Base-by-base conservation (phyloP, 2,888 invertebrate species). In the Mayetiola destructor region DNA sequence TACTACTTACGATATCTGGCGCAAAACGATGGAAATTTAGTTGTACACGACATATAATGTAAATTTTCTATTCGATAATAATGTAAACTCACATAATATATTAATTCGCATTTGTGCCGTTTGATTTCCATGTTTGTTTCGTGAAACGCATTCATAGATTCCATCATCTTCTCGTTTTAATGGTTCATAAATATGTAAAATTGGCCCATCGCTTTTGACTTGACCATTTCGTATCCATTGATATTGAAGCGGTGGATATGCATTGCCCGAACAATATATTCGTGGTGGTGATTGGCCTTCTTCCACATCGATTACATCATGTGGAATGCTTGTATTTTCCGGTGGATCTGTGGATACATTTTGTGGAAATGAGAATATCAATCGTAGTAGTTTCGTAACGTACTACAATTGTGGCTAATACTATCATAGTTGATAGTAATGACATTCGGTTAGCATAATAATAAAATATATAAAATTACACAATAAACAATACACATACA, bases 281-380 rank as follows among this genome's bases (percentile, higher is more conserved):
- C 73, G 73, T 60, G 73, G 75, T 16, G 77, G 77, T 21, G 16
- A 20, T 8, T 35, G 71, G 55, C 73, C 73, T 65, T 77, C 77
- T 59, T 69, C 69, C 57, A 76, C 75, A 63, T 73, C 69, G 56
- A 75, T 69, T 61, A 64, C 61, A 37, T 63, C 65, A 59, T 69
- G 67, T 3, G 83, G 82, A 10, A 90, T 84, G 1, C 81, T 82
- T 62, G 91, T 81, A 65, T 88, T 85, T 67, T 89, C 88, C n/a
- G 93, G 93, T 61, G 85, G 82, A 76, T 82, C 87, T 88, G 52
- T 40, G 20, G 8, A 4, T 16, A 23, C 3, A 37, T 48, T 9
- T 20, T 37, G n/a, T 14, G n/a, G n/a, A 37, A 12, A 12, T 32
- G 35, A 48, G 30, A 52, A 30, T 12, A 52, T 3, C 3, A 18